Evolutionary conservation across 2,797 vertebrate species (phyloP).

Genomic region (Heterohyrax brucei): DNA sequence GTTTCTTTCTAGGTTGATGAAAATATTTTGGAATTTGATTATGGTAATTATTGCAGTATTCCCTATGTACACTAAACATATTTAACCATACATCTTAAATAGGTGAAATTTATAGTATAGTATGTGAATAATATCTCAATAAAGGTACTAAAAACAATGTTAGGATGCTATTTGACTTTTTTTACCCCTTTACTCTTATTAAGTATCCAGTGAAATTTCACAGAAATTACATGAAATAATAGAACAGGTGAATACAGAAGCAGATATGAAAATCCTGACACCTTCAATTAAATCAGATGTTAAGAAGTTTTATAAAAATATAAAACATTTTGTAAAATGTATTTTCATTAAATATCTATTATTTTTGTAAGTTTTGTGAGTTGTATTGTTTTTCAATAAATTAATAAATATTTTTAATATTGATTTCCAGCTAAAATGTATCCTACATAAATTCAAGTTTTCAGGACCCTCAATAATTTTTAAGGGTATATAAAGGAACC

Average conservation of each 20-base stretch:
- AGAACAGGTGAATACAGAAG: not conserved
- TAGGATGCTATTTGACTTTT: not conserved
- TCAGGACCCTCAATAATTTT: not conserved
- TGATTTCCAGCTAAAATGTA: not conserved
- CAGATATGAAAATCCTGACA: not conserved
- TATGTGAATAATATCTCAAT: not conserved
- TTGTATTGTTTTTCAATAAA: not conserved
- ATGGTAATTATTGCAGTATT: not conserved
- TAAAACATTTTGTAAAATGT: constrained; percentile 17
- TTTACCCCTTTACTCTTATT: not conserved
- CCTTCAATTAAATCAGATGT: not conserved
- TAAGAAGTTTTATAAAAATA: not conserved
- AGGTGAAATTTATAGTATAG: not conserved
- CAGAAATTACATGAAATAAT: not conserved
- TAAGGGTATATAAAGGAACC: not conserved
- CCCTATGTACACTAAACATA: not conserved
- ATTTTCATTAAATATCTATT: not conserved
- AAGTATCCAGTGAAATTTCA: not conserved
- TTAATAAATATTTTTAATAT: not conserved
- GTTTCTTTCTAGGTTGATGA: not conserved
- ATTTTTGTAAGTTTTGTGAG: not conserved
- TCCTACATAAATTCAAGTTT: not conserved
- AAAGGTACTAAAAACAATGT: not conserved
- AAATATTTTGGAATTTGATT: too few species aligned
- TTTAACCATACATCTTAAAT: not conserved